These are phyloP conservation scores for Corythornis madagascariensis DNA, from an alignment of 2,113 vertebrate species.

Conservation along the genomic window DNA sequence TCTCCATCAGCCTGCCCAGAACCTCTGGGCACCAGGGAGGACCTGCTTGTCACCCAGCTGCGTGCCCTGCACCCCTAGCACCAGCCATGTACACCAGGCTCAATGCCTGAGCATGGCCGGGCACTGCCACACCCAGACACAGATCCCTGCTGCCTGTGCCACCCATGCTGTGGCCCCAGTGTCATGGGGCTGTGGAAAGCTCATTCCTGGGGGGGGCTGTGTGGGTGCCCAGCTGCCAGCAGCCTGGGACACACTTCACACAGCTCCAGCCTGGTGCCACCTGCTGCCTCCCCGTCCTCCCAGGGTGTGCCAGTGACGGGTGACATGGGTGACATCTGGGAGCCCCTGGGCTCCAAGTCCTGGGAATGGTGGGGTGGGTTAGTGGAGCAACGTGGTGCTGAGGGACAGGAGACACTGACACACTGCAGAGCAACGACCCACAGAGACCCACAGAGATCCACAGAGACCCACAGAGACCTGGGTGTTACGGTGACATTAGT, in stretches of 20 bases:
- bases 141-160: not conserved
- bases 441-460: not conserved
- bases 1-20: not conserved
- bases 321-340: not conserved
- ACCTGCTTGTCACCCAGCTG: accelerated
- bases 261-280: not conserved
- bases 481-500: slow-evolving; percentile 51
- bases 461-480: not conserved
- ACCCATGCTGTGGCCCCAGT: accelerated
- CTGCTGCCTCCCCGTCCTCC: not conserved
- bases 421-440: slow-evolving; percentile 31
- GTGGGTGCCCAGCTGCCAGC: not conserved
- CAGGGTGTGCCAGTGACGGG: not conserved
- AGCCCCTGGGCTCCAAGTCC: not conserved
- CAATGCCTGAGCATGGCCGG: accelerated
- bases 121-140: not conserved
- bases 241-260: accelerated
- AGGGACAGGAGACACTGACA: slow-evolving; percentile 21
- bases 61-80: not conserved
- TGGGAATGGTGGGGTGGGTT: not conserved
- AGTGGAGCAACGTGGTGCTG: slow-evolving; percentile 32
- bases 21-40: not conserved
- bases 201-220: not conserved
- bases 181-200: accelerated
- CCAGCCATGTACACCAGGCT: accelerated